Evolutionary conservation across 2,888 invertebrate genomes (phyloP), one percentile per base, ranked within the genome.

Genomic region (Ichneumon xanthorius): DNA sequence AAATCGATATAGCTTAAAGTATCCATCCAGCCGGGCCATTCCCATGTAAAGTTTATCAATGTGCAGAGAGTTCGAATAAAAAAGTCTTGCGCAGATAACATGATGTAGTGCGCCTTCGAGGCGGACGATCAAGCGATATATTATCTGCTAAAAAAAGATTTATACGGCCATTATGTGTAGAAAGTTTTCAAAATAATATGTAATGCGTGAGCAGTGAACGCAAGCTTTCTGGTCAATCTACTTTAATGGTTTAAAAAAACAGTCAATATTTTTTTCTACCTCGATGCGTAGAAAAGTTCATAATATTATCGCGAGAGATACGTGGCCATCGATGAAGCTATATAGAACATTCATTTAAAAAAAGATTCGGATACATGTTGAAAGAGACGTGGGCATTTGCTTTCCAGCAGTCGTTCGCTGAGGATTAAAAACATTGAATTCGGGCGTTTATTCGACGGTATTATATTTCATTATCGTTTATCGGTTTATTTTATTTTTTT

Each of bases 71-170:
- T 79, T 80, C 63, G n/a, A 16, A 30, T 37, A 48, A 71, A 55
- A 67, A 82, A n/a, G 22, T 55, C 26, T 16, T 4, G 26, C 9
- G 16, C 37, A 33, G 37, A 40, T 68, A 53, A 22, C 6, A 65
- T 26, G 3, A 4, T 22, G 11, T 22, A 9, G 37, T 45, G 58
- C 26, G 22, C 7, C 61, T 19, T 45, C 63, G 19, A 75, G 14
- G 30, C 30, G 48, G 22, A 22, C 48, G 48, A 48, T 63, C 63
- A 33, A 75, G 37, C 33, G n/a, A 48, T 33, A n/a, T 19, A 63
- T 72, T 63, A 63, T 14, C 63, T 30, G 63, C 50, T 68, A 76
- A 70, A 71, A 72, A 77, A 67, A 45, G 40, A 78, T 82, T 72
- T 33, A 37, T 48, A 61, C 30, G 53, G 72, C 30, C n/a, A 19